These are phyloP conservation scores for Falco naumanni DNA, from an alignment of 2,797 vertebrate species.

Conservation along the genomic window DNA sequence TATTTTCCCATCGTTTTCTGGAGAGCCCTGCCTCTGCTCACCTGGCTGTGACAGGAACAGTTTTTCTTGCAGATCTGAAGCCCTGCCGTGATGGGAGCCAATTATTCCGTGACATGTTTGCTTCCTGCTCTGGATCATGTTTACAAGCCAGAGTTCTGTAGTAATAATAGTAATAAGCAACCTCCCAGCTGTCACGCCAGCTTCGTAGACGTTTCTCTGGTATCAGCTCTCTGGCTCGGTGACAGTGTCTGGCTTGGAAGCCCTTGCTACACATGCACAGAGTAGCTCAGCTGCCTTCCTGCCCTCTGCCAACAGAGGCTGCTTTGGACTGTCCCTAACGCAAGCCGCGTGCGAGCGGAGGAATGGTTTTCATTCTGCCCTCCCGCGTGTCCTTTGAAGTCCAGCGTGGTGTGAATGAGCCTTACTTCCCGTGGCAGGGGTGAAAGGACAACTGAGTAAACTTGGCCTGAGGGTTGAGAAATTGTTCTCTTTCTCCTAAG, in stretches of 20 bases:
- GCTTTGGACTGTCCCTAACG: neutral
- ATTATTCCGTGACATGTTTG: slow-evolving; percentile 5
- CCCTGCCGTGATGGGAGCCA: neutral
- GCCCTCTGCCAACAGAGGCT: slow-evolving; percentile 18
- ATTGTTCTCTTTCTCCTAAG: slow-evolving; percentile 6
- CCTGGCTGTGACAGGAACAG: neutral
- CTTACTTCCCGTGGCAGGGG: slow-evolving; percentile 47
- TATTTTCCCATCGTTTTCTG: neutral
- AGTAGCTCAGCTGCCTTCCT: slow-evolving; percentile 35
- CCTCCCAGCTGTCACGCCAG: slow-evolving; percentile 41
- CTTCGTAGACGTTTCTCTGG: neutral
- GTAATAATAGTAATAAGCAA: slow-evolving; percentile 56
- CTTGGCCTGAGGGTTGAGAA: neutral
- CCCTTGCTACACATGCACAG: neutral
- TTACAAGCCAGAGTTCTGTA: slow-evolving; percentile 24
- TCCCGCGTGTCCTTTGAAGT: slow-evolving; percentile 13
- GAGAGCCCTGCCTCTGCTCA: neutral
- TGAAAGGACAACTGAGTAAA: slow-evolving; percentile 55
- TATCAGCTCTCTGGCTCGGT: slow-evolving; percentile 41
- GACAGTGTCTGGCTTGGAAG: slow-evolving; percentile 18
- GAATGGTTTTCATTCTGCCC: slow-evolving; percentile 57
- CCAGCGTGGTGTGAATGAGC: neutral
- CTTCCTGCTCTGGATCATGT: slow-evolving; percentile 55
- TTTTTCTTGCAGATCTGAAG: neutral
- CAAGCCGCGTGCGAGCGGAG: neutral